Evolutionary conservation across 1,140 invertebrate species (phyloP), one percentile per base, ranked within the genome.

Genomic region (Palaemon carinicauda): DNA sequence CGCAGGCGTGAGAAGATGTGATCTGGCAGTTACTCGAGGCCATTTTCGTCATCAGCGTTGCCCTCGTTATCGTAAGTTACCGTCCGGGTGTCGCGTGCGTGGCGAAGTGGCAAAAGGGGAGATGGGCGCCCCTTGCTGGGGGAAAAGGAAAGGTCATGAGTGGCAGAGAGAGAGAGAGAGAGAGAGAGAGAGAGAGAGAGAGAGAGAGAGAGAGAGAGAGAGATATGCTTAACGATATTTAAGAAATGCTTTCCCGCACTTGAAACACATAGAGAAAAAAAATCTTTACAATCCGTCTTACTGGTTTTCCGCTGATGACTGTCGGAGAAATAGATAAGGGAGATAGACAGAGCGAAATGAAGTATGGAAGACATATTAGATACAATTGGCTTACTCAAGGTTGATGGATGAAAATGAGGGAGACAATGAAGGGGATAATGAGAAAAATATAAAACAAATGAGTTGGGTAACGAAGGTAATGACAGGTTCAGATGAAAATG

Each of bases 1-100:
- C 15, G 27, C 56, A 65, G 83, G 83, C 83, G 83, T 86, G 83
- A 86, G 83, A 86, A 86, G 83, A 75, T 21, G 83, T 52, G 77
- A 86, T 86, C 75, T 74, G 77, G 51, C 83, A 74, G 83, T 74
- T 86, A 73, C 78, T 65, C 83, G 56, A n/a, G n/a, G 83, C 83
- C 83, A 86, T 86, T 86, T 80, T 54, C 65, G 83, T 73, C 83
- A 79, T 80, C 77, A 29, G 21, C 77, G 51, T 80, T 77, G 71
- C 77, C 60, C 31, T 41, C 83, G 83, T 86, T 86, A 86, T 86
- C 83, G 83, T 86, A 79, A 69, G 77, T 86, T 54, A 21, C 51
- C 77, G 83, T 65, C 77, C 56, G 27, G n/a, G 77, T 69, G 65
- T 86, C 75, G 53, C 83, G 83, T 79, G 83, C 60, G 77, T 33